Evolutionary conservation across 2,888 invertebrate species (phyloP).

Genomic region (Stegana nigrithorax): DNA sequence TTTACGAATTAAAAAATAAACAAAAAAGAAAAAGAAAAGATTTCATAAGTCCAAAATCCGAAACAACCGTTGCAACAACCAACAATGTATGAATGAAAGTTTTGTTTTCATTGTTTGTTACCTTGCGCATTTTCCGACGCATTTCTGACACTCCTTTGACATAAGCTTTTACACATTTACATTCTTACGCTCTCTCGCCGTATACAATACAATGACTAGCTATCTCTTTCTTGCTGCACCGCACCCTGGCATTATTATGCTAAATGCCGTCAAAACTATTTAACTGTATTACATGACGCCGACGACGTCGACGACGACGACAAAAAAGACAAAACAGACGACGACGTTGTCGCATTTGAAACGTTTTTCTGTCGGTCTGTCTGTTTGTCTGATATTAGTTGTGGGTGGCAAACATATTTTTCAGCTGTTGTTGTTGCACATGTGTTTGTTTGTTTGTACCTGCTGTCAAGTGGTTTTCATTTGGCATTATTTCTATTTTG

Average conservation of each 20-base stretch:
- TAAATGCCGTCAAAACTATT: conserved; percentile 12
- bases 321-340: background rate
- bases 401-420: background rate
- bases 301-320: background rate
- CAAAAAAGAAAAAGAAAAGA: too few relatives aligned
- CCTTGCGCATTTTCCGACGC: conserved; percentile 2
- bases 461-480: background rate
- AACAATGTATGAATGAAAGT: conserved; percentile 18
- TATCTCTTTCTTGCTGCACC: too few relatives aligned
- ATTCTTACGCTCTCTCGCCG: conserved; percentile 20
- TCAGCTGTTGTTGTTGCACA: background rate
- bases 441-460: background rate
- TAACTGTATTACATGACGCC: background rate
- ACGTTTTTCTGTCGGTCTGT: background rate
- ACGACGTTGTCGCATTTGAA: background rate
- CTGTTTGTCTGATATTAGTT: background rate
- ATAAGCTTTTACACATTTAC: conserved; percentile 2
- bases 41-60: too few relatives aligned
- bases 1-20: too few relatives aligned
- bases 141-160: conserved; percentile 4
- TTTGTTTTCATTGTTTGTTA: background rate
- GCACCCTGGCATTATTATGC: background rate
- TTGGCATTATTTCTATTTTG: background rate
- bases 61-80: background rate
- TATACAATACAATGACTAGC: too few relatives aligned